These are phyloP conservation scores for Sebastiscus tertius DNA, from an alignment of 2,797 vertebrate genomes.

Conservation along the genomic window DNA sequence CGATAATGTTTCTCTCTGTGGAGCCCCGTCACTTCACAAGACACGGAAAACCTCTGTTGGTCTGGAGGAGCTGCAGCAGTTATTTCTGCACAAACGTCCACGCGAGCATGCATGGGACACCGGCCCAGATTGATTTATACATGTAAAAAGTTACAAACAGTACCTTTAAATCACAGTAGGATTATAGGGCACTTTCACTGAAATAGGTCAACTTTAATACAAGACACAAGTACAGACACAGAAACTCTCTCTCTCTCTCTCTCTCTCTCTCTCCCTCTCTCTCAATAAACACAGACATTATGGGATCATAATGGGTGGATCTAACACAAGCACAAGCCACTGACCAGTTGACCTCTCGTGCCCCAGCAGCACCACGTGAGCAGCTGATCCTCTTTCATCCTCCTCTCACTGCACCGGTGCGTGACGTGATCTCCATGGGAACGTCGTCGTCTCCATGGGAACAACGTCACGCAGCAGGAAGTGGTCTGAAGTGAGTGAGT, in stretches of 20 bases:
- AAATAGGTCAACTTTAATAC: neutral
- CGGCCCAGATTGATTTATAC: too few species aligned
- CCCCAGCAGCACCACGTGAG: conserved; percentile 43
- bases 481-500: conserved; percentile 53
- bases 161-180: neutral
- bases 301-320: neutral
- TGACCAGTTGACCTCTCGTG: conserved; percentile 35
- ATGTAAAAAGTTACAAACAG: too few species aligned
- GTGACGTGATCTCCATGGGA: conserved; percentile 76
- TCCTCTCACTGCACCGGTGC: conserved; percentile 62
- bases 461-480: conserved; percentile 67
- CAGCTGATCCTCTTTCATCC: conserved; percentile 65
- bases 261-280: neutral
- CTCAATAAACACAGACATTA: neutral
- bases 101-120: too few species aligned
- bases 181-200: neutral
- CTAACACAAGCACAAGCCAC: neutral
- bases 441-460: conserved; percentile 53
- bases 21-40: too few species aligned
- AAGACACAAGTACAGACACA: neutral
- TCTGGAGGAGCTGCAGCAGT: too few species aligned
- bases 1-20: accelerated
- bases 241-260: neutral
- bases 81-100: too few species aligned
- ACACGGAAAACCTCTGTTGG: too few species aligned